phyloP scores from a whole-genome alignment of 2,797 vertebrate species.

The Yasuhikotakia modesta region DNA sequence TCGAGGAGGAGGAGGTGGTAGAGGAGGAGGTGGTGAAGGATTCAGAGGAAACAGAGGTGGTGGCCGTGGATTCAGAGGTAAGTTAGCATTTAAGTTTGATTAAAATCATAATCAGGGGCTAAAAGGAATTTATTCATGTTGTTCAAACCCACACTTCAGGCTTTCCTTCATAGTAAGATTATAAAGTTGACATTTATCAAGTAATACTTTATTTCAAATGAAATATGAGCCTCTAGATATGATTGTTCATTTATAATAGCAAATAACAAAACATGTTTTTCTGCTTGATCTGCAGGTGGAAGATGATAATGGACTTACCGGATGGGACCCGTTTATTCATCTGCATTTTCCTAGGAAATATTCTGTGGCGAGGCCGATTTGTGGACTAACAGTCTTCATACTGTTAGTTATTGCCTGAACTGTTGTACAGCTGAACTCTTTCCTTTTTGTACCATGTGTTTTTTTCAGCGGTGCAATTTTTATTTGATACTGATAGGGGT shows the following conservation, averaged over 20 bases:
- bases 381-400: slow-evolving; percentile 8
- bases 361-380: neutral
- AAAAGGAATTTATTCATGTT: no score
- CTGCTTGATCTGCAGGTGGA: slow-evolving; percentile 63
- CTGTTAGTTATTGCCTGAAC: slow-evolving; percentile 6
- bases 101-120: neutral
- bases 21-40: slow-evolving; percentile 63
- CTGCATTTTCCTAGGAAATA: slow-evolving; percentile 1
- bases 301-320: slow-evolving; percentile 61
- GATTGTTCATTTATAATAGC: neutral
- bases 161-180: no score
- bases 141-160: neutral
- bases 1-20: slow-evolving; percentile 74
- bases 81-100: slow-evolving; percentile 42
- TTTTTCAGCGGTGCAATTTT: slow-evolving; percentile 1
- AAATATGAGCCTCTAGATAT: no score
- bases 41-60: slow-evolving; percentile 71
- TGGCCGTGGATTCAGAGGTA: slow-evolving; percentile 89
- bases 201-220: no score
- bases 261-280: neutral
- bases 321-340: neutral
- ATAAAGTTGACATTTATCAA: no score
- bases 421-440: slow-evolving; percentile 39
- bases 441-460: slow-evolving; percentile 34
- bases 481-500: slow-evolving; percentile 14